A percentile compares a stretch with the other conserved stretches of the same genome.
These are phyloP conservation scores for Himalopsyche tibetana DNA, from an alignment of 2,888 invertebrate species.

Conservation along the genomic window DNA sequence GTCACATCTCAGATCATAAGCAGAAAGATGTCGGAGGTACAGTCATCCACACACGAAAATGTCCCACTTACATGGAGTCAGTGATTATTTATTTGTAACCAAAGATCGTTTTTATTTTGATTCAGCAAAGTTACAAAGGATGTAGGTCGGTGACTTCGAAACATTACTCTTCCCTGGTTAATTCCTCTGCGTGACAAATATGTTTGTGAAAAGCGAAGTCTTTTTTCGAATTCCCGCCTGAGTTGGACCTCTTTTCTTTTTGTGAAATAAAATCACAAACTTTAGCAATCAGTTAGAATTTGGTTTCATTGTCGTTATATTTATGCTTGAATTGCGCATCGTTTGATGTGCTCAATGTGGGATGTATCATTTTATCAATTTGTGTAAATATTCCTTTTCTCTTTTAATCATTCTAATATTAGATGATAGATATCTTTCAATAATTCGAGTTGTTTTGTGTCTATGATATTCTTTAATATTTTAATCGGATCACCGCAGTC, in stretches of 20 bases:
- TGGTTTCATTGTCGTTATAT: neutral
- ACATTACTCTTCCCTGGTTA: neutral
- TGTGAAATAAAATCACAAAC: neutral
- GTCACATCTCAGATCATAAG: too few species aligned
- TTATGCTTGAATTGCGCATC: neutral
- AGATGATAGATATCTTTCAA: too few species aligned
- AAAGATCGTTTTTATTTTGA: conserved; percentile 5
- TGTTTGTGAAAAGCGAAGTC: neutral
- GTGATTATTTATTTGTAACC: neutral
- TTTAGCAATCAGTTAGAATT: neutral
- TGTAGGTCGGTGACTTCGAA: neutral
- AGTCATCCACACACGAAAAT: neutral
- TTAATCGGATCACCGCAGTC: too few species aligned
- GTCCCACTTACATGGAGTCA: neutral
- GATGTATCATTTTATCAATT: too few species aligned
- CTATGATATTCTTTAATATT: too few species aligned
- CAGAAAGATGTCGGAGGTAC: too few species aligned
- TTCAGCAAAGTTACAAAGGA: neutral
- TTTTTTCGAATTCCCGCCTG: neutral
- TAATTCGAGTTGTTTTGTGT: too few species aligned
- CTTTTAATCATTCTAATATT: too few species aligned
- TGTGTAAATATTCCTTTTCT: too few species aligned
- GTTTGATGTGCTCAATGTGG: neutral
- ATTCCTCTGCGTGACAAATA: neutral
- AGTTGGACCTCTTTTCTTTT: neutral